A percentile compares a stretch with the other conserved stretches of the same genome.
Conservation (phyloP, 2,888 invertebrate species). For the Achlya flavicornis region DNA sequence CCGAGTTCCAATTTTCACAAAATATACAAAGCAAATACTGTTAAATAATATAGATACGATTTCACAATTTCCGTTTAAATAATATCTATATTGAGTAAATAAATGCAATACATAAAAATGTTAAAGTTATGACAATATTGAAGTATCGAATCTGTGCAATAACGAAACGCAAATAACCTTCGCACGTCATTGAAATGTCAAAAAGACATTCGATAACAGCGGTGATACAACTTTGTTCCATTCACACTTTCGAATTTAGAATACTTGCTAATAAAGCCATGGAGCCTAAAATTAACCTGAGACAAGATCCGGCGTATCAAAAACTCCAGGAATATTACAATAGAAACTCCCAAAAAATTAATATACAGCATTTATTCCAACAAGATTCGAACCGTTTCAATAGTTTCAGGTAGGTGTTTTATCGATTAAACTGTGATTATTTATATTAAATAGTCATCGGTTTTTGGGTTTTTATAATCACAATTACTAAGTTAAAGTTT, state of each 20-base stretch:
- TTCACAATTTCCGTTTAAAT: no score
- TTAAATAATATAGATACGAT: no score
- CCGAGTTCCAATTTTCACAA: no score
- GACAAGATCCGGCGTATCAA: conserved; percentile 87
- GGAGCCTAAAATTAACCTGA: conserved; percentile 74
- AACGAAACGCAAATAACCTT: conserved; percentile 75
- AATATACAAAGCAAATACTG: no score
- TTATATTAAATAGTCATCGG: conserved; percentile 12
- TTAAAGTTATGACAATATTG: no score
- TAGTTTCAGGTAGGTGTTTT: conserved; percentile 90
- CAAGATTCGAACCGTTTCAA: conserved; percentile 92
- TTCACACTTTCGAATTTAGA: conserved; percentile 42
- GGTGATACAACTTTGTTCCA: conserved; percentile 48
- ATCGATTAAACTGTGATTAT: conserved; percentile 22
- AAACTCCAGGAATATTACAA: conserved; percentile 90
- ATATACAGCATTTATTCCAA: conserved; percentile 92
- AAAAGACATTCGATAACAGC: conserved; percentile 72
- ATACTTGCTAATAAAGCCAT: conserved; percentile 57
- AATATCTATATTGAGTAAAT: no score
- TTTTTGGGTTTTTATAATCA: background rate
- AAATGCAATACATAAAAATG: no score
- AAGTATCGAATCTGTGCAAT: conserved; percentile 16
- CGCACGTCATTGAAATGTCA: conserved; percentile 80
- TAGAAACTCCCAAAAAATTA: conserved; percentile 88
- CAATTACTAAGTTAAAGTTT: background rate